phyloP scores from a whole-genome alignment of 2,113 vertebrate genomes.

The Cebidichthys violaceus region DNA sequence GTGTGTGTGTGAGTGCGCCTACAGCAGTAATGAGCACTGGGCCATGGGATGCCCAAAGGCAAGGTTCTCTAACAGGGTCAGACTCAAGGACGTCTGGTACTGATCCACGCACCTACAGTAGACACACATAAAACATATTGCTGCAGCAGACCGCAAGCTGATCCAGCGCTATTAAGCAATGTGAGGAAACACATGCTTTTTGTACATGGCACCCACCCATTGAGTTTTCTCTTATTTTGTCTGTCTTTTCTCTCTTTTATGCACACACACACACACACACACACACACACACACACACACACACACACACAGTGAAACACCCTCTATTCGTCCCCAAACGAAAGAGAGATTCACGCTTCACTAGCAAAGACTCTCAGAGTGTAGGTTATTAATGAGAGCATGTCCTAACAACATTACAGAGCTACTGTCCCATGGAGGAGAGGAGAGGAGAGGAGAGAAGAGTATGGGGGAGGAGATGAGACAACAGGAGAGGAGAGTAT shows the following conservation, averaged over 20 bases:
- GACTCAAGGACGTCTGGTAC: conserved; percentile 70
- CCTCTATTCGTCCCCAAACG: conserved; percentile 75
- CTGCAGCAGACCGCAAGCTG: conserved; percentile 32
- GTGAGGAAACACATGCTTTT: conserved; percentile 56
- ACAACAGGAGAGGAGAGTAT: neutral
- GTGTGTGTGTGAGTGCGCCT: conserved; percentile 29
- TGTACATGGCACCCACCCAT: conserved; percentile 35
- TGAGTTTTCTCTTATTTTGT: conserved; percentile 26
- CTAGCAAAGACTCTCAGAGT: conserved; percentile 70
- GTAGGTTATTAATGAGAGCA: conserved; percentile 81
- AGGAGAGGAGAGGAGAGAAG: conserved; percentile 6
- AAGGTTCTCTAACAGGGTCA: conserved; percentile 70
- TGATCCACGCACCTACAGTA: conserved; percentile 44
- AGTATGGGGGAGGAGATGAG: neutral
- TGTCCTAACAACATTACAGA: conserved; percentile 76
- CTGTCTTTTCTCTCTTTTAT: conserved; percentile 9
- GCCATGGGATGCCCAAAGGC: conserved; percentile 72
- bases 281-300: conserved; percentile 15
- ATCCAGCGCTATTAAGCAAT: conserved; percentile 48
- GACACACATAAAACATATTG: conserved; percentile 47
- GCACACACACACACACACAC: conserved; percentile 2
- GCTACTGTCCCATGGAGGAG: conserved; percentile 49
- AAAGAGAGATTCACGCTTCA: conserved; percentile 71
- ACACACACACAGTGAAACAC: conserved; percentile 52
- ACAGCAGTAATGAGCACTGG: conserved; percentile 69